Evolutionary conservation across 2,888 invertebrate species (phyloP), one percentile per base, ranked within the genome.

Genomic region (Digitonthophagus gazella): DNA sequence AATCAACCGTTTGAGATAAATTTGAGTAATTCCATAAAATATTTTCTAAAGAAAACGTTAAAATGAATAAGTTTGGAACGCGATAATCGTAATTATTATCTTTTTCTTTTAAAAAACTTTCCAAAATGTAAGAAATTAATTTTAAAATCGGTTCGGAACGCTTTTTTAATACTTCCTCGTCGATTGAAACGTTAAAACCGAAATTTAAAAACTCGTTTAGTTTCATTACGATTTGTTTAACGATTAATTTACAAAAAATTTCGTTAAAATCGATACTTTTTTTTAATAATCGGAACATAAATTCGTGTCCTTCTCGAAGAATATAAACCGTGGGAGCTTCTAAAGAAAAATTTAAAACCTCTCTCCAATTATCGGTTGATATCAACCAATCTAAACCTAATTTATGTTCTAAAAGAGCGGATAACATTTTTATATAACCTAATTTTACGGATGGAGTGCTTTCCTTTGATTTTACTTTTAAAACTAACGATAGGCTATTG

Each of bases 241-340:
- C 78, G 4, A 92, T 85, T 71, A 86, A 82, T 69, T 85, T 83
- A 15, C 89, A 86, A 54, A 88, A 84, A 11, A 80, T 77, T 58
- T 80, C 79, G 74, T 88, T 85, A 54, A 85, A 81, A 65, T 86
- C 84, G 15, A 85, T 83, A 0, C 86, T 80, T 78, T 85, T 86
- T 81, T 87, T 86, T 0, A 91, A 76, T 67, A 91, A 84, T 69
- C 84, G 84, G 15, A 86, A 85, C 15, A 91, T 82, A 75, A 93
- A 89, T 69, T 86, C 85, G 67, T 89, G 88, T 4, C 89, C 88
- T 77, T 91, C 89, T 55, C 89, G 85, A 0, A 89, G 86, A 6
- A 93, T 88, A 77, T 92, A 93, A 56, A 93, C 83, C 0, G 93
- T 93, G 71, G 89, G 88, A 79, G 88, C 89, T 67, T 87, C 84